Base-by-base conservation (phyloP, 2,888 invertebrate species). In the Dasysyrphus tricinctus region DNA sequence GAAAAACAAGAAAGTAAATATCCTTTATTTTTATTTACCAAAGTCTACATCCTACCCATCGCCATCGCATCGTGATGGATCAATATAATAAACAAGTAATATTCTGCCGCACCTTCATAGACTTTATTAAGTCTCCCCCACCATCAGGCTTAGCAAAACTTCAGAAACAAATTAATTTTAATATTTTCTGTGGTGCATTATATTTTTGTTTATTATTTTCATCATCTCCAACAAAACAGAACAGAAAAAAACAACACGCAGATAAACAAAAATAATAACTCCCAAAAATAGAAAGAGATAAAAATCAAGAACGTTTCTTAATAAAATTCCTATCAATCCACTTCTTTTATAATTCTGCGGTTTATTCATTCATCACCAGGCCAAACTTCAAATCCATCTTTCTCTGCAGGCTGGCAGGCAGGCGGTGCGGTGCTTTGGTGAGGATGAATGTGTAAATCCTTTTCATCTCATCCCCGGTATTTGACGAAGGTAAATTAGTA, bases 281-380 rank as follows among this genome's bases (percentile, higher is more conserved):
- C 24, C 37, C n/a, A 6, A 11, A 34, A 24, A 12, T 11, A 14
- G 8, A 11, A 11, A 19, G 4, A 54, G 16, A 56, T 44, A 72
- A 80, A 76, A 76, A 76, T 80, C 73, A 77, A 69, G 56, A 77
- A 78, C 74, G 74, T 78, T 69, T 51, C 77, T 74, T 78, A 78
- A 81, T 81, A 77, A 80, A 86, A 78, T 81, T 81, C 75, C 86
- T 75, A 86, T 82, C 86, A 82, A 82, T 82, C 82, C 75, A 73
- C 82, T 72, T 82, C 34, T 42, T 61, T 61, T 61, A 32, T 32
- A 61, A 61, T 70, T 67, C 51, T 67, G 67, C 16, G 78, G 82
- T 82, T 72, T 69, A 67, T 78, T 79, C 86, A 79, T 82, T 82
- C 75, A 79, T 86, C 78, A 74, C 19, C 24, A 32, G 51, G 37